These are phyloP conservation scores for Aplodontia rufa DNA, from an alignment of 2,113 vertebrate genomes.

Conservation along the genomic window DNA sequence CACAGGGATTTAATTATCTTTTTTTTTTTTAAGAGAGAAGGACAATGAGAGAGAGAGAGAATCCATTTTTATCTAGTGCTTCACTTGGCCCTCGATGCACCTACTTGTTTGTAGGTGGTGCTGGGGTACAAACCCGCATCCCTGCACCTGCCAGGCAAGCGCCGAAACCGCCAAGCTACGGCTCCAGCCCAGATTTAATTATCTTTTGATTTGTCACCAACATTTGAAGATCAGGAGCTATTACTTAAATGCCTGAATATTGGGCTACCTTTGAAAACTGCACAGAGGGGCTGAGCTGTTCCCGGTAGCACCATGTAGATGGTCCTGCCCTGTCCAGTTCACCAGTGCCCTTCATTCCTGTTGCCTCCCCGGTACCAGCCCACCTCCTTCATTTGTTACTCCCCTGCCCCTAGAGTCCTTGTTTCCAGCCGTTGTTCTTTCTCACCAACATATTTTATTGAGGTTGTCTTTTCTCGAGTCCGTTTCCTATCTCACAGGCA, in stretches of 20 bases:
- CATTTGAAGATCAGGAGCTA: background rate
- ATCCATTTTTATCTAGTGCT: too few species aligned
- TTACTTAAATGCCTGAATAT: background rate
- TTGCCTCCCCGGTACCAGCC: background rate
- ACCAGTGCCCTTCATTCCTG: background rate
- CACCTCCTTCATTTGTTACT: background rate
- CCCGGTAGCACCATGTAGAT: rapidly evolving
- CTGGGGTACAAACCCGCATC: too few species aligned
- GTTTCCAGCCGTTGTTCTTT: background rate
- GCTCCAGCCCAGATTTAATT: too few species aligned
- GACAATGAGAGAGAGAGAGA: too few species aligned
- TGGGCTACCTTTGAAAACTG: background rate
- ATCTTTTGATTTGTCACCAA: background rate
- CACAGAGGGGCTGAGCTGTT: background rate
- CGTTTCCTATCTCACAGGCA: background rate
- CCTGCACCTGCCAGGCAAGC: too few species aligned
- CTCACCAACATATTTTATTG: background rate
- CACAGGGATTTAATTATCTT: background rate
- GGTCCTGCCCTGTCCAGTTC: background rate
- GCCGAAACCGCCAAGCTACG: too few species aligned
- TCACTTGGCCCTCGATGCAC: too few species aligned
- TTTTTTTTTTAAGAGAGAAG: too few species aligned
- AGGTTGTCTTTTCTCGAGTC: background rate
- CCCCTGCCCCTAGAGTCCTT: background rate
- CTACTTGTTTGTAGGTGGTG: too few species aligned